Conservation (phyloP, 2,113 vertebrate genomes). For the Anguilla japonica region DNA sequence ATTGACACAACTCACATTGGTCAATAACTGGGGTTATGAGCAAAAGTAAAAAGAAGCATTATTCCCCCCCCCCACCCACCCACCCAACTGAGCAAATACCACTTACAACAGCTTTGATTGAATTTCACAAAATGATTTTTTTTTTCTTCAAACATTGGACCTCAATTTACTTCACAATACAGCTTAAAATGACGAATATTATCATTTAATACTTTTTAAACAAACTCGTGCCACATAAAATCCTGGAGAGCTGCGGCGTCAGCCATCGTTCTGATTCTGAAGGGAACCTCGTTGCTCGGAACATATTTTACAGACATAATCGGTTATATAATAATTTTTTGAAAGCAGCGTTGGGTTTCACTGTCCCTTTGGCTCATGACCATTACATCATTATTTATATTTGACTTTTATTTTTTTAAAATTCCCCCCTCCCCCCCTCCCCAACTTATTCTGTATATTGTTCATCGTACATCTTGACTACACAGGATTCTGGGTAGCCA, state of each 20-base stretch:
- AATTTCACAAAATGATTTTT: not conserved
- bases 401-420: not conserved
- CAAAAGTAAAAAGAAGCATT: not conserved
- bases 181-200: slow-evolving; percentile 16
- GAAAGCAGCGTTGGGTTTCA: not conserved
- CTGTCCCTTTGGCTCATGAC: slow-evolving; percentile 1
- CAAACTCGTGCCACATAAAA: slow-evolving; percentile 17
- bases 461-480: not conserved
- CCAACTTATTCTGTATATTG: slow-evolving; percentile 9
- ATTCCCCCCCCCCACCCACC: too few species aligned
- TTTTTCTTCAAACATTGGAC: slow-evolving; percentile 1
- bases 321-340: not conserved
- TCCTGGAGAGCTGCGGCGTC: not conserved
- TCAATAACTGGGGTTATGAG: not conserved
- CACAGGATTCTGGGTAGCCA: not conserved
- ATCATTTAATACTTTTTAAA: slow-evolving; percentile 16
- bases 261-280: not conserved
- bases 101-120: not conserved
- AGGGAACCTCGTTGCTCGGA: not conserved
- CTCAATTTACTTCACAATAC: slow-evolving; percentile 27
- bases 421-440: not conserved
- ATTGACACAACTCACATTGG: not conserved
- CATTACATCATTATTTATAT: not conserved
- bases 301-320: not conserved
- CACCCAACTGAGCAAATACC: not conserved